phyloP scores from a whole-genome alignment of 2,797 vertebrate genomes.

The Petrocephalus sullivani region DNA sequence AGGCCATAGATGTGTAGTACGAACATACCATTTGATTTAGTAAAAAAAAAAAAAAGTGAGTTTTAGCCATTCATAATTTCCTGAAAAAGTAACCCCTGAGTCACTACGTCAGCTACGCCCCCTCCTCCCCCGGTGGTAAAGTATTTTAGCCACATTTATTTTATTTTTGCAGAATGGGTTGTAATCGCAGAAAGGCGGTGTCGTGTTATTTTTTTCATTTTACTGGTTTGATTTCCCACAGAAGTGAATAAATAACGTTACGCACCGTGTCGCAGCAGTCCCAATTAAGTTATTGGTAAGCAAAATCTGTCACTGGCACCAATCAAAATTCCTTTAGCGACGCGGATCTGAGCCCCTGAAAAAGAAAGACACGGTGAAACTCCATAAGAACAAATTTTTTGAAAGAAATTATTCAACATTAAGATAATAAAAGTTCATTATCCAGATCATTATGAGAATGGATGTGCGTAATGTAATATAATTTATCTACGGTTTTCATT shows the following conservation, averaged over 20 bases:
- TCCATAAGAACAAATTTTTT: not conserved
- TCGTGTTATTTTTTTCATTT: not conserved
- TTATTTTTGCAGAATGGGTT: not conserved
- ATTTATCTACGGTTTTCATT: slow-evolving; percentile 3
- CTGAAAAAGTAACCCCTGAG: not conserved
- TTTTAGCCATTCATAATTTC: not conserved
- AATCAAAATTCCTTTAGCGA: not conserved
- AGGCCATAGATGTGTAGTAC: not conserved
- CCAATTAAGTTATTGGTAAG: not conserved
- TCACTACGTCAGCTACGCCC: not conserved
- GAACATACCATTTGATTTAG: not conserved
- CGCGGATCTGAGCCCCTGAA: not conserved
- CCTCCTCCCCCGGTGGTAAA: not conserved
- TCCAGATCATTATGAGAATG: slow-evolving; percentile 14
- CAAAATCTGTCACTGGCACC: not conserved
- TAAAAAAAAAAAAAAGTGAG: not conserved
- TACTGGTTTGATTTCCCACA: not conserved
- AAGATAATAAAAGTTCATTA: slow-evolving; percentile 16
- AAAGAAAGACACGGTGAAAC: not conserved
- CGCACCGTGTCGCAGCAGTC: not conserved
- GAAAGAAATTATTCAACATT: slow-evolving; percentile 9
- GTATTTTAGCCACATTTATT: not conserved
- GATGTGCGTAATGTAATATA: slow-evolving; percentile 10
- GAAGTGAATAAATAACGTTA: not conserved
- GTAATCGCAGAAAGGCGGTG: not conserved